phyloP scores from a whole-genome alignment of 2,113 vertebrate genomes.

The Uropsilus gracilis region DNA sequence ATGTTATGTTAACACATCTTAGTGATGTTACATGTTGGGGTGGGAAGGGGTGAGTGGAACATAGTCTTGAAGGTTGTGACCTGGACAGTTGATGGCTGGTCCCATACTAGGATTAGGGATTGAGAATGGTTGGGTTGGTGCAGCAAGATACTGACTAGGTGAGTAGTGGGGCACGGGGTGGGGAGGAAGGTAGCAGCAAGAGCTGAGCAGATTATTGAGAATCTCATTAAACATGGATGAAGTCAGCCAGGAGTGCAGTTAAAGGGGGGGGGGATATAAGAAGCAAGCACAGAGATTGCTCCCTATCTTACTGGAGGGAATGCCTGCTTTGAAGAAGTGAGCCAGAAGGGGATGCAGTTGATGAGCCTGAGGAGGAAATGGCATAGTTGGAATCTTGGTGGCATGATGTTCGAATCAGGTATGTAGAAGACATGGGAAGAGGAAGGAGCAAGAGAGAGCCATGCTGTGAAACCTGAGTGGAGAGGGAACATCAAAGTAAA shows the following conservation, averaged over 20 bases:
- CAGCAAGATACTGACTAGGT: no score
- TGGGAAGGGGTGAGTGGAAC: not conserved
- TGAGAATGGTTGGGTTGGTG: fast-evolving
- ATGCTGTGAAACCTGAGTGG: not conserved
- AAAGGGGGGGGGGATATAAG: not conserved
- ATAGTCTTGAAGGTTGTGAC: not conserved
- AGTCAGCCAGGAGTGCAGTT: no score
- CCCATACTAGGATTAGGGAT: not conserved
- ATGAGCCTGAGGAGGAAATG: not conserved
- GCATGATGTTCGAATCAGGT: not conserved
- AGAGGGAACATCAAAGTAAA: not conserved
- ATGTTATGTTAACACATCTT: no score
- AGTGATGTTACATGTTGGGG: not conserved
- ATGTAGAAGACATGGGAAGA: not conserved
- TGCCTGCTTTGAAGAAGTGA: not conserved
- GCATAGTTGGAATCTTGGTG: not conserved
- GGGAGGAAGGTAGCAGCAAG: no score
- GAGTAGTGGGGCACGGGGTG: no score
- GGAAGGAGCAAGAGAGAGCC: not conserved
- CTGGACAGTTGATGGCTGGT: not conserved
- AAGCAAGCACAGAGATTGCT: not conserved
- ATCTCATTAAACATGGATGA: no score
- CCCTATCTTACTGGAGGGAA: not conserved
- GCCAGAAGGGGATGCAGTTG: not conserved
- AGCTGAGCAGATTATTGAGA: not conserved